These are phyloP conservation scores for Sardinella longiceps DNA, from an alignment of 2,797 vertebrate species.

Conservation along the genomic window DNA sequence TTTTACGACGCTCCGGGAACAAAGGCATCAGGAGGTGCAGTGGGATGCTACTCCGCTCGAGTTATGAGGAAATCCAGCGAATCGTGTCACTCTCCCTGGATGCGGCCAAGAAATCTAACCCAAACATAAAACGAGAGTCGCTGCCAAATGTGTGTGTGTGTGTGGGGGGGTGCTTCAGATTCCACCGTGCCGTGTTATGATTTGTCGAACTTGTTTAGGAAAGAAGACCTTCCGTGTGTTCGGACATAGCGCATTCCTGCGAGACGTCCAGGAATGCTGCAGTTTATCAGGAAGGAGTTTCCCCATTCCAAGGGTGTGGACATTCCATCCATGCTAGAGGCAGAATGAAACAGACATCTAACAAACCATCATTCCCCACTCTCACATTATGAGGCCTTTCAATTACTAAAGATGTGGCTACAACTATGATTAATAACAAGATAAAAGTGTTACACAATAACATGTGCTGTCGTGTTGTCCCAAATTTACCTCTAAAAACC, in stretches of 20 bases:
- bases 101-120: not conserved
- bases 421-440: not conserved
- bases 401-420: not conserved
- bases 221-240: conserved; percentile 3
- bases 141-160: conserved; percentile 16
- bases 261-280: not conserved
- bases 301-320: conserved; percentile 26
- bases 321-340: conserved; percentile 17
- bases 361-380: not conserved
- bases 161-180: not conserved
- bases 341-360: not conserved
- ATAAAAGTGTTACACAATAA: too few species aligned
- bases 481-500: not conserved
- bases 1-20: conserved; percentile 50
- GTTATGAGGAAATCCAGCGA: not conserved
- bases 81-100: not conserved
- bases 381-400: not conserved
- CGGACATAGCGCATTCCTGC: not conserved
- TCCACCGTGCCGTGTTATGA: conserved; percentile 10
- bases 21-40: conserved; percentile 52
- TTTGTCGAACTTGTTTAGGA: not conserved
- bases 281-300: conserved; percentile 12
- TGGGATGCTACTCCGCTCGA: not conserved
- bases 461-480: not conserved
- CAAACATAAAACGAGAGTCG: not conserved